phyloP scores from a whole-genome alignment of 2,888 invertebrate genomes.

The Agrenia bidenticulata region DNA sequence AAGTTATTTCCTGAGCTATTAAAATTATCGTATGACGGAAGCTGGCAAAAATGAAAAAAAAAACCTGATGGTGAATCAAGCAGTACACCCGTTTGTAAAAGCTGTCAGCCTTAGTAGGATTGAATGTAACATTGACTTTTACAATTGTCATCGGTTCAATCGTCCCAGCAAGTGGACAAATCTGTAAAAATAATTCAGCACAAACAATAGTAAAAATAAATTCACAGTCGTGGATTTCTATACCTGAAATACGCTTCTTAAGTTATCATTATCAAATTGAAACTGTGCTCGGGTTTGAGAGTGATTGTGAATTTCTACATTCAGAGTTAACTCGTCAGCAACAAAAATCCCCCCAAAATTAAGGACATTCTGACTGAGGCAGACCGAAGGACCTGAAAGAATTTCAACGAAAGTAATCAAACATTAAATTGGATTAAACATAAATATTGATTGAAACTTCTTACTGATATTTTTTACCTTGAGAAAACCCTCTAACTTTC shows the following conservation, averaged over 20 bases:
- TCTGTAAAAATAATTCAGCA: conserved; percentile 14
- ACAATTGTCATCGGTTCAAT: conserved; percentile 28
- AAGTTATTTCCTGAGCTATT: too few relatives aligned
- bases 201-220: background rate
- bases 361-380: conserved; percentile 38
- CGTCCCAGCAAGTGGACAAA: conserved; percentile 38
- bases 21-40: conserved; percentile 4
- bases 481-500: conserved; percentile 35
- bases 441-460: too few relatives aligned
- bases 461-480: too few relatives aligned
- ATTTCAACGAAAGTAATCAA: too few relatives aligned
- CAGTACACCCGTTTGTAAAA: conserved; percentile 46
- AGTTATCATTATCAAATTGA: conserved; percentile 46
- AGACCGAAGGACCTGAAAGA: conserved; percentile 38
- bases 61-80: conserved; percentile 37
- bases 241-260: conserved; percentile 39
- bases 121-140: conserved; percentile 35
- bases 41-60: background rate
- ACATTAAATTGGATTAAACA: too few relatives aligned
- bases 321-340: conserved; percentile 25
- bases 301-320: conserved; percentile 37
- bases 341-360: conserved; percentile 43
- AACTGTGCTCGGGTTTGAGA: conserved; percentile 39
- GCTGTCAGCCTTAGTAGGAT: conserved; percentile 38
- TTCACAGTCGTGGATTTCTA: too few relatives aligned